Base-by-base conservation (phyloP, 2,797 vertebrate genomes). In the Hippocampus kuda region DNA sequence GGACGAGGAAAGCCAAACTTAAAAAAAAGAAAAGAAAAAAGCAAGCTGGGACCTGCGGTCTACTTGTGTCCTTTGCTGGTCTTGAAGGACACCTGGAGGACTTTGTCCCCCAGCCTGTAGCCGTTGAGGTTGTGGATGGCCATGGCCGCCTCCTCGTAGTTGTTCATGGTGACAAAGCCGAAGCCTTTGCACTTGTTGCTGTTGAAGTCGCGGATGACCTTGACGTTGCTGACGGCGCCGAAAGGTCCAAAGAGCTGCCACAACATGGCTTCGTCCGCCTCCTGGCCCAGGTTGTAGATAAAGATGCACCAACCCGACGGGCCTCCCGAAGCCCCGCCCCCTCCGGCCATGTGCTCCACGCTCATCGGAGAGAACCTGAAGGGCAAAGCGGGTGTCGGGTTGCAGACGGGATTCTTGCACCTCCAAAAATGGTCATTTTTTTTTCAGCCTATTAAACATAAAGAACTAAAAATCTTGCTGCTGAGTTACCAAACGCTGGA, bases 161-260 rank as follows among this genome's bases (percentile, higher is more conserved):
- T 99, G 80, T 93, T 94, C 97, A 99, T 99, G 88, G 95, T 97
- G 81, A 99, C 97, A 82, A 99, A 99, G 72, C 97, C 97, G 76
- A 99, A 99, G 75, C 97, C 97, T 93, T 98, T 95, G 89, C 97
- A 98, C 89, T 99, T 99, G 91, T 96, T 99, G 91, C 94, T 98
- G 92, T 95, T 98, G 90, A 99, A 98, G 84, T 99, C 95, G 73
- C 95, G 94, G 86, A 99, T 99, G 86, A 99, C 94, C 86, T 99
- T 99, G 80, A 99, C 96, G 44, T 97, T 98, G 88, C 93, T 94
- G 70, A 99, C 96, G 0, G 95, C 96, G 0, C 96, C 96, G 65
- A 99, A 98, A 2, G 96, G 97, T 74, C 97, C 97, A 66, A 98
- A 99, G 94, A 99, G 95, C 91, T 99, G 97, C 97, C 97, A 99